Conservation (phyloP, 2,113 vertebrate genomes). For the Hippocampus zosterae region DNA sequence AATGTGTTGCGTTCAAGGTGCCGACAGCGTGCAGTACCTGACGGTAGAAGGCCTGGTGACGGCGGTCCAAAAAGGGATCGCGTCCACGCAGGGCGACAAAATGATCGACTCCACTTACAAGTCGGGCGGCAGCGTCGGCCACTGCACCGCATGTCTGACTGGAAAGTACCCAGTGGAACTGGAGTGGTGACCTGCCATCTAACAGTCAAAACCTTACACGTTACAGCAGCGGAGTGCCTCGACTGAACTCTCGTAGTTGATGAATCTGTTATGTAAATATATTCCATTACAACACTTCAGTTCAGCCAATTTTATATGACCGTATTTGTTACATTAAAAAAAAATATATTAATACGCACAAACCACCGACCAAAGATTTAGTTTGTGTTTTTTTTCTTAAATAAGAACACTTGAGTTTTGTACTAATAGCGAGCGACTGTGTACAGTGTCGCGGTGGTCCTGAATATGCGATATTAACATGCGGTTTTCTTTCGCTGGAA, state of each 20-base stretch:
- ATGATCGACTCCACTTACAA: constrained; percentile 66
- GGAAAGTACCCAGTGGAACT: constrained; percentile 92
- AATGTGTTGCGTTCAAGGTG: constrained; percentile 70
- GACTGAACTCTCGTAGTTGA: constrained; percentile 4
- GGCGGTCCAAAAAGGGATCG: constrained; percentile 85
- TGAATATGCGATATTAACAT: not conserved
- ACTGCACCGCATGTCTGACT: constrained; percentile 93
- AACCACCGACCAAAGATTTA: constrained; percentile 32
- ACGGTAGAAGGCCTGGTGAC: constrained; percentile 90
- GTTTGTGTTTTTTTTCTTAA: constrained; percentile 12
- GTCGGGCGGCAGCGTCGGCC: constrained; percentile 64
- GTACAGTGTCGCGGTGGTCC: not conserved
- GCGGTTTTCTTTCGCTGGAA: not conserved
- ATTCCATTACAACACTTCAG: not conserved
- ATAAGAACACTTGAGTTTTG: constrained; percentile 6
- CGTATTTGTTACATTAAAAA: not conserved
- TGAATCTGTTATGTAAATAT: not conserved
- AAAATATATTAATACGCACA: constrained; percentile 10
- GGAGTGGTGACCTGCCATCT: constrained; percentile 78
- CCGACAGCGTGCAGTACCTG: constrained; percentile 90
- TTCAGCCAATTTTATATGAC: constrained; percentile 4
- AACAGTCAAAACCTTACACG: too few relatives aligned
- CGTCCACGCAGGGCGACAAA: constrained; percentile 58
- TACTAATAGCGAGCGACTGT: not conserved
- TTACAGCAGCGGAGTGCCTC: not conserved